Evolutionary conservation across 2,888 invertebrate genomes (phyloP).

Genomic region (Nymphalis c-album): DNA sequence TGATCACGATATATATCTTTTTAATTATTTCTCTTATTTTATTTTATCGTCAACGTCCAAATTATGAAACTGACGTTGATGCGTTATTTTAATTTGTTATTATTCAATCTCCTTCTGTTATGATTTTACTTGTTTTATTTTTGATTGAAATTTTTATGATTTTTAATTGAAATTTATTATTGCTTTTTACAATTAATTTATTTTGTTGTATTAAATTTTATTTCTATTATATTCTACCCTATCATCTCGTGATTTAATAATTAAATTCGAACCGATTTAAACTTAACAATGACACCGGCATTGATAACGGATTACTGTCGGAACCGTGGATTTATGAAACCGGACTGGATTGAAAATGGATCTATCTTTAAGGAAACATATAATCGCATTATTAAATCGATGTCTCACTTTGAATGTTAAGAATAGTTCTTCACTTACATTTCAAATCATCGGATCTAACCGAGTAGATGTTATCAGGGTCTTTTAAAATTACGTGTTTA

Average conservation of each 20-base stretch:
- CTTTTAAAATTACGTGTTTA: constrained; percentile 61
- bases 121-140: too few species aligned
- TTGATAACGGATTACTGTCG: neutral
- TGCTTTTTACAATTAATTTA: too few species aligned
- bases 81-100: too few species aligned
- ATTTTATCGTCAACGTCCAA: neutral
- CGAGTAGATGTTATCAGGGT: constrained; percentile 70
- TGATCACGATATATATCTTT: neutral
- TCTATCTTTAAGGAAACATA: constrained; percentile 3
- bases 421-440: constrained; percentile 17
- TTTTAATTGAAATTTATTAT: too few species aligned
- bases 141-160: too few species aligned
- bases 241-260: neutral
- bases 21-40: neutral
- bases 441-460: constrained; percentile 40
- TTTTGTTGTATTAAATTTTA: too few species aligned
- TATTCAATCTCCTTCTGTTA: too few species aligned
- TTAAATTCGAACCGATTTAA: neutral
- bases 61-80: neutral
- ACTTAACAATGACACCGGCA: constrained; percentile 1
- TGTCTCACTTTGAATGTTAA: constrained; percentile 21
- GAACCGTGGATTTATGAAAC: constrained; percentile 6
- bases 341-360: constrained; percentile 13
- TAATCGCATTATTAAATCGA: constrained; percentile 13
- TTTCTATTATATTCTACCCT: too few species aligned